phyloP scores from a whole-genome alignment of 2,113 vertebrate genomes.

The Podarcis muralis region DNA sequence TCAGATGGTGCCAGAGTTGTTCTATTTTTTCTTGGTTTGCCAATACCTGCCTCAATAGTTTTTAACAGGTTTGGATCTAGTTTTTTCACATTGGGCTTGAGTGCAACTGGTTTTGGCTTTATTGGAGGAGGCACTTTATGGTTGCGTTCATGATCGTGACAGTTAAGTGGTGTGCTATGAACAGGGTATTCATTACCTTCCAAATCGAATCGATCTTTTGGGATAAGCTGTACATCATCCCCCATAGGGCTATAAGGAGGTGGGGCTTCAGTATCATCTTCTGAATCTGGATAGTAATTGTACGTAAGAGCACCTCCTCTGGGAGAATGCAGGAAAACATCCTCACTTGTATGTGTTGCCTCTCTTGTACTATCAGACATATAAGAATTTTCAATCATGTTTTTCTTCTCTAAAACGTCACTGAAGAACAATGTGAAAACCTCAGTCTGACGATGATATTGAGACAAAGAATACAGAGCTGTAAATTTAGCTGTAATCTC shows the following conservation, averaged over 20 bases:
- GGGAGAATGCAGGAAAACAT: constrained; percentile 92
- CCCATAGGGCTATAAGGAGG: constrained; percentile 98
- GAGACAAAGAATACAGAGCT: constrained; percentile 96
- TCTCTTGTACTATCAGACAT: constrained; percentile 90
- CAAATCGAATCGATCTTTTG: constrained; percentile 92
- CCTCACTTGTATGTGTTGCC: constrained; percentile 84
- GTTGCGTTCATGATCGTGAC: constrained; percentile 95
- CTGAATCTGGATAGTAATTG: constrained; percentile 92
- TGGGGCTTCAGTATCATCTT: constrained; percentile 96
- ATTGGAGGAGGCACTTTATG: constrained; percentile 99
- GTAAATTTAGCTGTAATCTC: constrained; percentile 97
- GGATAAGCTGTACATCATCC: constrained; percentile 95
- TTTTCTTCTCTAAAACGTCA: constrained; percentile 95
- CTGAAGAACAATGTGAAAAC: constrained; percentile 98
- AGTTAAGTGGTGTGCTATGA: constrained; percentile 90
- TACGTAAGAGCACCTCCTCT: constrained; percentile 90
- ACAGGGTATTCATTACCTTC: constrained; percentile 97
- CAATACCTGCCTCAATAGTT: constrained; percentile 96
- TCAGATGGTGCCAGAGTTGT: constrained; percentile 79
- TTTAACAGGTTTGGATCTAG: constrained; percentile 96
- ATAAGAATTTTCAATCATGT: constrained; percentile 92
- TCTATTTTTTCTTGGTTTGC: constrained; percentile 85
- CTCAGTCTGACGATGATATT: constrained; percentile 96
- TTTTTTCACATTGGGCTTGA: constrained; percentile 92
- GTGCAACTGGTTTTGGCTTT: constrained; percentile 90